These are phyloP conservation scores for Oreochromis spilurus DNA, from an alignment of 2,113 vertebrate species.

Conservation along the genomic window DNA sequence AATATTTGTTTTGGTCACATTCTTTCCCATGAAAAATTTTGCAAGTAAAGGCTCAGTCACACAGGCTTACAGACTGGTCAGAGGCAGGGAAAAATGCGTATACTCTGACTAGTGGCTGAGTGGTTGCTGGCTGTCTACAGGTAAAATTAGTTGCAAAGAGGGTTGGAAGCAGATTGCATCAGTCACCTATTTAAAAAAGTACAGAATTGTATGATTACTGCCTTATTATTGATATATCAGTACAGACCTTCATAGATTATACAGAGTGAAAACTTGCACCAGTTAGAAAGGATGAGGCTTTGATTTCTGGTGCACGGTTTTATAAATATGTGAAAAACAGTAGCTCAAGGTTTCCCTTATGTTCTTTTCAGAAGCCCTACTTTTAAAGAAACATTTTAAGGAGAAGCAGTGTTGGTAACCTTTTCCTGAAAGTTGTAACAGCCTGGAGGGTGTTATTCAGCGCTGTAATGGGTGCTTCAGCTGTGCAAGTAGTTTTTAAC, in stretches of 20 bases:
- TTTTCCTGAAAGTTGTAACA: constrained; percentile 9
- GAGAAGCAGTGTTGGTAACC: constrained; percentile 11
- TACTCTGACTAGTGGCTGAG: background rate
- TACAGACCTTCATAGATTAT: background rate
- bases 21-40: background rate
- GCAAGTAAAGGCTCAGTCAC: background rate
- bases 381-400: background rate
- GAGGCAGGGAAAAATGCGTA: background rate
- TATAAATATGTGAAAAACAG: background rate
- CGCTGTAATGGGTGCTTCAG: background rate
- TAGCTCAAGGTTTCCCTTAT: background rate
- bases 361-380: constrained; percentile 16
- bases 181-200: background rate
- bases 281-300: background rate
- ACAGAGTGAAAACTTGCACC: background rate
- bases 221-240: background rate
- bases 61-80: background rate
- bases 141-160: background rate
- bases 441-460: background rate
- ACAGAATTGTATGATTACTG: too few relatives aligned
- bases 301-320: background rate
- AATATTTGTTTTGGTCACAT: too few relatives aligned
- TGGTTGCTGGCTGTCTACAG: background rate
- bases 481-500: background rate
- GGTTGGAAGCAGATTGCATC: background rate